Percentiles rank a stretch among this genome's conserved stretches.
Conservation (phyloP, 2,888 invertebrate species). For the Spisula subtruncata region DNA sequence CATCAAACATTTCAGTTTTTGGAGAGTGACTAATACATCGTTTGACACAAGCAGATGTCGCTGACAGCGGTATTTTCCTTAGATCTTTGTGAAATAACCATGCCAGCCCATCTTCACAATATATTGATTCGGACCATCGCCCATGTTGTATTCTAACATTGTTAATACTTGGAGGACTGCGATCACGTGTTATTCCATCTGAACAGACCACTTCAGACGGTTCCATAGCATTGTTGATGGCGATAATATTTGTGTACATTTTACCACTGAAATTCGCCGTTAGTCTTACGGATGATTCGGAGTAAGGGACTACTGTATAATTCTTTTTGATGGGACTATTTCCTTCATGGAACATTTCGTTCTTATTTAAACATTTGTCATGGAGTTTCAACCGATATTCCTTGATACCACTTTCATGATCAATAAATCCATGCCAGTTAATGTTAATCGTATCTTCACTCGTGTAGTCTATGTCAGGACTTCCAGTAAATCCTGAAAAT, state of each 20-base stretch:
- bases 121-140: conserved; percentile 54
- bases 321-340: neutral
- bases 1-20: neutral
- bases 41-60: conserved; percentile 41
- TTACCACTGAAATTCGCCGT: conserved; percentile 61
- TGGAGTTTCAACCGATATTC: conserved; percentile 69
- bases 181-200: conserved; percentile 77
- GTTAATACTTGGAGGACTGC: conserved; percentile 61
- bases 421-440: conserved; percentile 76
- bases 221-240: conserved; percentile 77
- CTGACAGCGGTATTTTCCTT: conserved; percentile 38
- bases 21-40: neutral
- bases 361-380: conserved; percentile 36
- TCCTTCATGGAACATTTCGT: conserved; percentile 28
- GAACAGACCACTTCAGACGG: conserved; percentile 77
- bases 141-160: conserved; percentile 65
- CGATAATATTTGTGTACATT: conserved; percentile 72
- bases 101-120: conserved; percentile 51
- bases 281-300: conserved; percentile 44
- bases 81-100: conserved; percentile 64
- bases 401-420: conserved; percentile 78
- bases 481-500: conserved; percentile 46
- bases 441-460: conserved; percentile 60
- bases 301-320: conserved; percentile 10
- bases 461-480: conserved; percentile 76